Base-by-base conservation (phyloP, 1,140 invertebrate genomes). In the Drosophila chauvacae region DNA sequence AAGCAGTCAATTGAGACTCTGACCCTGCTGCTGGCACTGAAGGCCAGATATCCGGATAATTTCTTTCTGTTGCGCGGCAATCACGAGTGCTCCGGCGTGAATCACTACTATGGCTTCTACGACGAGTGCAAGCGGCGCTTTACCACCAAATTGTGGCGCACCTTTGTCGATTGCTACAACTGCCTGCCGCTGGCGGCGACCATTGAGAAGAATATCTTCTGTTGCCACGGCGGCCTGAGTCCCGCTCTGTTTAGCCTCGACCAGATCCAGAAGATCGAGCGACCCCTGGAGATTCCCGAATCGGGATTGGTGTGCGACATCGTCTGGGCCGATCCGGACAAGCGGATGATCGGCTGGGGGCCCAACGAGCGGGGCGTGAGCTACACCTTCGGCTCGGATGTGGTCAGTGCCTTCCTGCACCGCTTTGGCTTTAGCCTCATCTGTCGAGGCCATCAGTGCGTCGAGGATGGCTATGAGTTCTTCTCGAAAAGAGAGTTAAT, bases 381-480 rank as follows among this genome's bases (percentile, higher is more conserved):
- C 65, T 98, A 98, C 92, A 98, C 97, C 4, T 98, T 98, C 92
- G 98, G 97, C 57, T 95, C 96, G 9, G 97, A 98, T 91, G 96
- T 98, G 70, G 97, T 98, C 2, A 95, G 95, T 59, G 97, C 98
- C 93, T 99, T 99, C 93, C 93, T 99, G 63, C 96, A 97, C 87
- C 96, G 97, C 91, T 98, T 98, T 93, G 96, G 97, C 90, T 96
- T 98, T 93, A 98, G 98, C 93, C 94, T 99, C 70, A 98, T 99
- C 87, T 98, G 98, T 92, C 95, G 98, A 80, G 98, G 98, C 30
- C 98, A 99, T 94, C 98, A 99, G 94, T 98, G 99, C 14, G 98
- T 99, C 3, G 98, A 99, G 94, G 98, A 99, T 93, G 98, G 98
- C 4, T 99, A 99, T 93, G 98, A 99, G 93, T 99, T 99, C 93